Evolutionary conservation across 1,140 invertebrate species (phyloP).

Genomic region (Tetramorium alpestre): DNA sequence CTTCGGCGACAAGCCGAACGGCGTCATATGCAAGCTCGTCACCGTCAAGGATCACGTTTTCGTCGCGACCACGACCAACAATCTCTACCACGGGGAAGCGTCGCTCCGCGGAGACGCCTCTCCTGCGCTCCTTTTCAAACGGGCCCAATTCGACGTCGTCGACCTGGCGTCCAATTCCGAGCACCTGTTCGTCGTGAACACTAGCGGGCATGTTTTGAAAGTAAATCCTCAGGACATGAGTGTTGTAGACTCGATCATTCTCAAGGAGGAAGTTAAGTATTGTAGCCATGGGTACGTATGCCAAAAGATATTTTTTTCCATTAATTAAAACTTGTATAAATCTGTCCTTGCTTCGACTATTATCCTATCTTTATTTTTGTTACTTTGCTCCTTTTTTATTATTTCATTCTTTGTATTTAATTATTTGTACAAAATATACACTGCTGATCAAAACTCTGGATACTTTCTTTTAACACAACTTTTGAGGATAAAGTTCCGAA

Average conservation of each 20-base stretch:
- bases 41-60: constrained; percentile 80
- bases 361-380: neutral
- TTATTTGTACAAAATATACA: too few species aligned
- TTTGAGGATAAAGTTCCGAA: too few species aligned
- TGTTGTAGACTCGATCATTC: constrained; percentile 87
- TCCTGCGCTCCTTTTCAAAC: constrained; percentile 70
- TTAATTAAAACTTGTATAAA: neutral
- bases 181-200: constrained; percentile 88
- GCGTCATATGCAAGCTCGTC: constrained; percentile 79
- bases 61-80: constrained; percentile 77
- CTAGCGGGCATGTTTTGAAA: constrained; percentile 88
- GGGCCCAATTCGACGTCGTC: constrained; percentile 81
- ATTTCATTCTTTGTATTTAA: neutral
- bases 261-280: constrained; percentile 88
- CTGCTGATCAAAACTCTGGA: too few species aligned
- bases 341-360: neutral
- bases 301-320: neutral
- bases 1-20: constrained; percentile 78
- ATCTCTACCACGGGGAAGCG: constrained; percentile 80
- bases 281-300: constrained; percentile 87
- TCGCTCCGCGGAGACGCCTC: constrained; percentile 38
- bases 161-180: constrained; percentile 88
- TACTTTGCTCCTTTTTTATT: neutral
- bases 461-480: too few species aligned
- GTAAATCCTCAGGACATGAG: constrained; percentile 86